Evolutionary conservation across 1,140 invertebrate genomes (phyloP).

Genomic region (Plectrocnemia conspersa): DNA sequence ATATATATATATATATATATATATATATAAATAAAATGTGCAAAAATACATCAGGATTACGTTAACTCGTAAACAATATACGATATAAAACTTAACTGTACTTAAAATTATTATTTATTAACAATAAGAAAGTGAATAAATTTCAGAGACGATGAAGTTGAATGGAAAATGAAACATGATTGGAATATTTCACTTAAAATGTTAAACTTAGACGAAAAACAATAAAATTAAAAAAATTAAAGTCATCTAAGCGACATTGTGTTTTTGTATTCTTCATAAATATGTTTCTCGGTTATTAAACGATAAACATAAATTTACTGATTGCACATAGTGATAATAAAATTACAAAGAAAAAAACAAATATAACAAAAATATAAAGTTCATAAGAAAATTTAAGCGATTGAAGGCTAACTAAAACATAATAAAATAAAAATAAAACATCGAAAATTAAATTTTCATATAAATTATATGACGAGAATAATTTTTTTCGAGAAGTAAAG

Average conservation of each 20-base stretch:
- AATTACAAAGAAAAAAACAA: slow-evolving; percentile 11
- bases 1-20: slow-evolving; percentile 3
- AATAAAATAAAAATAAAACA: slow-evolving; percentile 14
- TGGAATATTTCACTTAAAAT: too few relatives aligned
- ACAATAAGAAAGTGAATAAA: too few relatives aligned
- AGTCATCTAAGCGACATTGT: background rate
- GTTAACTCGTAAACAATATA: too few relatives aligned
- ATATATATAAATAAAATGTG: too few relatives aligned
- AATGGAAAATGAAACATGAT: too few relatives aligned
- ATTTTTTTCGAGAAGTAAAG: too few relatives aligned
- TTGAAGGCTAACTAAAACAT: background rate
- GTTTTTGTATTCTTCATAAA: slow-evolving; percentile 7
- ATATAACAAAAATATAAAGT: slow-evolving; percentile 8
- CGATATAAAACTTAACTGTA: too few relatives aligned
- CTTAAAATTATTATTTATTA: too few relatives aligned
- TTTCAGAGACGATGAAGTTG: too few relatives aligned
- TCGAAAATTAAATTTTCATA: slow-evolving; percentile 10
- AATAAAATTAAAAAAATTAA: background rate
- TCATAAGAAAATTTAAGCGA: slow-evolving; percentile 2
- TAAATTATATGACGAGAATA: background rate
- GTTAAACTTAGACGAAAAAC: too few relatives aligned
- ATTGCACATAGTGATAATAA: slow-evolving; percentile 21
- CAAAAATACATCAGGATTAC: too few relatives aligned
- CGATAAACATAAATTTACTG: background rate
- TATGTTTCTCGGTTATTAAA: background rate